Evolutionary conservation across 2,888 invertebrate genomes (phyloP).

Genomic region (Steinernema carpocapsae): DNA sequence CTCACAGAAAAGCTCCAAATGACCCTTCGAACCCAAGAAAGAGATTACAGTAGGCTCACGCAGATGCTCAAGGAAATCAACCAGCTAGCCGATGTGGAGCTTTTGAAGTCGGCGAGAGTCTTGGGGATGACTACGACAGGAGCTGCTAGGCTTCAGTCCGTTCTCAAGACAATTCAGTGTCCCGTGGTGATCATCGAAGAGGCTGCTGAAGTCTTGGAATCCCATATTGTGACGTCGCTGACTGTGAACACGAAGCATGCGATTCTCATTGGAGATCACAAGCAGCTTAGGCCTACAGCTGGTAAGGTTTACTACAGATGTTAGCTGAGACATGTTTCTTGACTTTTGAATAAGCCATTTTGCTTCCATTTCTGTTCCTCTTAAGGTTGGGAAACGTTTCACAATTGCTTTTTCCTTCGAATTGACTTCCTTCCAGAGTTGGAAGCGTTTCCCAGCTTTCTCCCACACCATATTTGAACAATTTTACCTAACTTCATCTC

Average conservation of each 20-base stretch:
- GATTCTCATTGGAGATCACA: constrained; percentile 85
- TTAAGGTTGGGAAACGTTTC: not conserved
- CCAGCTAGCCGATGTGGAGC: not conserved
- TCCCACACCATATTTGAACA: not conserved
- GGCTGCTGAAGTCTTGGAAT: constrained; percentile 85
- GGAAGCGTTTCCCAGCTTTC: not conserved
- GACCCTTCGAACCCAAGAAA: constrained; percentile 67
- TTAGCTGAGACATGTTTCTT: not conserved
- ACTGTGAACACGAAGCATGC: constrained; percentile 80
- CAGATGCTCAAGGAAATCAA: not conserved
- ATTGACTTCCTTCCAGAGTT: not conserved
- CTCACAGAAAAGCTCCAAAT: constrained; percentile 71
- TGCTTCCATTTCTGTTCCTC: too few species aligned
- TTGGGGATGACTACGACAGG: constrained; percentile 80
- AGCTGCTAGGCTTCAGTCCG: constrained; percentile 73
- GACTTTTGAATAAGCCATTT: not conserved
- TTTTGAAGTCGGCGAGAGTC: constrained; percentile 14
- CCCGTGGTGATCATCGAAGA: constrained; percentile 78
- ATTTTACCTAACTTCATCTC: not conserved
- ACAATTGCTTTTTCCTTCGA: not conserved
- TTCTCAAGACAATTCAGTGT: not conserved
- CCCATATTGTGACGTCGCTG: constrained; percentile 82
- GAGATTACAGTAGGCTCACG: not conserved
- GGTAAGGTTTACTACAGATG: too few species aligned
- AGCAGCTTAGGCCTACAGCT: constrained; percentile 82